Conservation (phyloP, 2,113 vertebrate genomes). For the Erythrolamprus reginae region DNA sequence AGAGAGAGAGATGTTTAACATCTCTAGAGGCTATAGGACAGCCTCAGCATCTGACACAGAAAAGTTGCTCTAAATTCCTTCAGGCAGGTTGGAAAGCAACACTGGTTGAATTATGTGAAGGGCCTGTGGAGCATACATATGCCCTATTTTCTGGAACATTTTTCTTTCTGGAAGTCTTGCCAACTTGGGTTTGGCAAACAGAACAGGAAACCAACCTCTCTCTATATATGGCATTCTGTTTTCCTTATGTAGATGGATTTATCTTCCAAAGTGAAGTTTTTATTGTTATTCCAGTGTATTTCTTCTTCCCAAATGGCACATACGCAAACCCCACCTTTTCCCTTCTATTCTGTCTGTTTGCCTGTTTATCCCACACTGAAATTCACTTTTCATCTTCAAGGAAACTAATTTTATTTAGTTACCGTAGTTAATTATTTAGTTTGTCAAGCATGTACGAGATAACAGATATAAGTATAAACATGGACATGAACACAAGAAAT, state of each 20-base stretch:
- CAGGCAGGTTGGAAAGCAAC: constrained; percentile 64
- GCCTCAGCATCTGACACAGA: constrained; percentile 53
- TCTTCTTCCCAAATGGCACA: background rate
- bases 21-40: constrained; percentile 60
- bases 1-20: constrained; percentile 32
- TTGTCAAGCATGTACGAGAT: too few species aligned
- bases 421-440: too few species aligned
- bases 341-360: background rate
- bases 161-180: constrained; percentile 59
- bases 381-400: constrained; percentile 26
- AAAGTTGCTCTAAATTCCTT: constrained; percentile 66
- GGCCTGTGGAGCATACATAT: constrained; percentile 63
- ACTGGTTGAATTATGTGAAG: constrained; percentile 58
- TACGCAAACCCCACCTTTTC: too few species aligned
- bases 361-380: background rate
- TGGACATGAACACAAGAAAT: too few species aligned
- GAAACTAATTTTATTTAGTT: background rate
- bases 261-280: background rate
- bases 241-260: constrained; percentile 28
- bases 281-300: background rate
- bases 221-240: constrained; percentile 21
- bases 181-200: constrained; percentile 43
- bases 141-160: constrained; percentile 61
- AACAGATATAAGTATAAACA: too few species aligned
- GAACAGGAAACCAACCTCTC: constrained; percentile 21